These are phyloP conservation scores for Eugnorisma glareosa DNA, from an alignment of 2,888 invertebrate species.

Conservation along the genomic window DNA sequence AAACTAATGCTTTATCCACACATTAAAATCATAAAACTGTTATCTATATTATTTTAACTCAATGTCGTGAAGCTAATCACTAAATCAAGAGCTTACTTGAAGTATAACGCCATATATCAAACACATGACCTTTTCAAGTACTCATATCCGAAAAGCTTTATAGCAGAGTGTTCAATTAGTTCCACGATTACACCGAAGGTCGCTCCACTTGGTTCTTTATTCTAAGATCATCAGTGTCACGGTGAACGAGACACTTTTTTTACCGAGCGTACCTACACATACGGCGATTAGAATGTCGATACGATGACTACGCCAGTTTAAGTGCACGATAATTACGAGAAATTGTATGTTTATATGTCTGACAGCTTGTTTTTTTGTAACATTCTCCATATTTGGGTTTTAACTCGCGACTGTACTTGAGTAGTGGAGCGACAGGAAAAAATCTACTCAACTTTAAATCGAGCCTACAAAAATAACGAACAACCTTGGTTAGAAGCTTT, in stretches of 20 bases:
- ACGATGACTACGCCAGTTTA: conserved; percentile 57
- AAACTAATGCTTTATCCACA: conserved; percentile 3
- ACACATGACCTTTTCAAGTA: conserved; percentile 60
- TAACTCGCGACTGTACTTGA: conserved; percentile 21
- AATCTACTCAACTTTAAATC: neutral
- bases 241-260: conserved; percentile 84
- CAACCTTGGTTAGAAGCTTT: conserved; percentile 28
- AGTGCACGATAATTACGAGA: conserved; percentile 40
- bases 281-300: conserved; percentile 77
- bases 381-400: conserved; percentile 26
- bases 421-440: neutral
- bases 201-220: conserved; percentile 80
- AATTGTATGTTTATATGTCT: conserved; percentile 40
- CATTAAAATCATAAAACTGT: conserved; percentile 22
- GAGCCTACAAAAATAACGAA: conserved; percentile 19
- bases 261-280: conserved; percentile 64
- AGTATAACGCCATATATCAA: conserved; percentile 59
- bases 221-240: conserved; percentile 87
- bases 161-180: conserved; percentile 63
- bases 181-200: conserved; percentile 72
- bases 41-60: conserved; percentile 24
- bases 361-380: conserved; percentile 14
- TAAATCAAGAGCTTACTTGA: conserved; percentile 36
- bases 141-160: conserved; percentile 64
- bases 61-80: conserved; percentile 42